These are phyloP conservation scores for Leptodactylus fuscus DNA, from an alignment of 2,113 vertebrate species.

Conservation along the genomic window DNA sequence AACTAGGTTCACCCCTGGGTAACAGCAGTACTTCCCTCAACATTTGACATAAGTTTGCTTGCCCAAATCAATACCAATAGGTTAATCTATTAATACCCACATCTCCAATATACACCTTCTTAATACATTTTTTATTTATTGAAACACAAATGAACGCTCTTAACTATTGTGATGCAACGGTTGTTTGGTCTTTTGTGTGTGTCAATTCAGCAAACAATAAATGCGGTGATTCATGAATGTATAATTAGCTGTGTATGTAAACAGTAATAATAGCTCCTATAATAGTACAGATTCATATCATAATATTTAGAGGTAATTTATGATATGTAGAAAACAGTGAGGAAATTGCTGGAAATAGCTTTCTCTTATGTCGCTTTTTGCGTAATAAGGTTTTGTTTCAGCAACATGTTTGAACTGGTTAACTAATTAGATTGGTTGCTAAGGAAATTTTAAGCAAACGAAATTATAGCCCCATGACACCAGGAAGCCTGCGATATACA, in stretches of 20 bases:
- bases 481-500: slow-evolving; percentile 50
- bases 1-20: too few species aligned
- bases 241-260: background rate
- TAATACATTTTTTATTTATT: background rate
- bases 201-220: background rate
- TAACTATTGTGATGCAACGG: background rate
- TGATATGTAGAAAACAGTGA: background rate
- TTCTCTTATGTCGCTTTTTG: background rate
- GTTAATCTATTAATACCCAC: too few species aligned
- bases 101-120: too few species aligned
- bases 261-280: background rate
- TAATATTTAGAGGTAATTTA: background rate
- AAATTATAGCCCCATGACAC: slow-evolving; percentile 55
- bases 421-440: slow-evolving; percentile 60
- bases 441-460: slow-evolving; percentile 51
- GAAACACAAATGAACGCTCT: background rate
- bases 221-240: background rate
- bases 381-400: slow-evolving; percentile 49
- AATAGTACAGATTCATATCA: background rate
- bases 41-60: too few species aligned
- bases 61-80: too few species aligned
- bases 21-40: too few species aligned
- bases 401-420: slow-evolving; percentile 53
- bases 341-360: background rate
- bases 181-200: background rate